Evolutionary conservation across 2,113 vertebrate genomes (phyloP).

Genomic region (Spilogale gracilis): DNA sequence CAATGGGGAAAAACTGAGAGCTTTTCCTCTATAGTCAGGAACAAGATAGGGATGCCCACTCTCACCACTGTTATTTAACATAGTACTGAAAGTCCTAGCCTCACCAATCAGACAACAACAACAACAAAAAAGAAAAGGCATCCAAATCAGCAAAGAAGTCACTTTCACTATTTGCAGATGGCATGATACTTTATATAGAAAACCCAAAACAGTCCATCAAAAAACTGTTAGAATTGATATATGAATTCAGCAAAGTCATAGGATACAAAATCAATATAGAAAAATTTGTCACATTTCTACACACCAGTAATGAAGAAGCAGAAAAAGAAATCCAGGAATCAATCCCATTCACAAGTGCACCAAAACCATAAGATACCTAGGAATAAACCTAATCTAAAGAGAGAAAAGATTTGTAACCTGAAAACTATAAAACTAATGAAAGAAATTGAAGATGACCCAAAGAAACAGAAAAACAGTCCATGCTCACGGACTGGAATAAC

Average conservation of each 20-base stretch:
- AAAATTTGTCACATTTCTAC: neutral
- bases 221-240: neutral
- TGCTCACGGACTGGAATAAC: neutral
- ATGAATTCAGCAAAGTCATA: neutral
- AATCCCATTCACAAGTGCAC: neutral
- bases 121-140: neutral
- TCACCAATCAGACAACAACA: neutral
- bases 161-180: neutral
- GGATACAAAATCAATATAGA: neutral
- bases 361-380: too few relatives aligned
- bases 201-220: neutral
- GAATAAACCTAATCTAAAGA: too few relatives aligned
- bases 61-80: neutral
- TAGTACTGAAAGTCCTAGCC: neutral
- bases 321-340: neutral
- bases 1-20: neutral
- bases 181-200: neutral
- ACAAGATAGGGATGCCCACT: neutral
- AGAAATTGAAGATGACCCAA: too few relatives aligned
- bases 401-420: too few relatives aligned
- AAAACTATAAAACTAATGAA: too few relatives aligned
- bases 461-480: neutral
- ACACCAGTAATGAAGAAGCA: neutral
- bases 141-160: neutral
- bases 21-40: neutral